Evolutionary conservation across 2,113 vertebrate species (phyloP).

Genomic region (Sciurus niger): DNA sequence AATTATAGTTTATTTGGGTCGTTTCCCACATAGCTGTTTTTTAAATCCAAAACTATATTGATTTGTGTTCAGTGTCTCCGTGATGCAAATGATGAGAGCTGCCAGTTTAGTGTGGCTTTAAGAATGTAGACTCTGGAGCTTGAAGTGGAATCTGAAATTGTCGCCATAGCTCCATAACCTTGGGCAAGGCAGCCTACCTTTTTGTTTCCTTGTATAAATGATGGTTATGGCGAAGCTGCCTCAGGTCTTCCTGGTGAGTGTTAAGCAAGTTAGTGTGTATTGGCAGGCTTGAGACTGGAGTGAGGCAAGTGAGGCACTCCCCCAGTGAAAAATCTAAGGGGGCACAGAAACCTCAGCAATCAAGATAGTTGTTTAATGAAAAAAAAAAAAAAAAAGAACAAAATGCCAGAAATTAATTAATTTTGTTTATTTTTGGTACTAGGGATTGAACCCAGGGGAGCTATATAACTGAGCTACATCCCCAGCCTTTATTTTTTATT

Average conservation of each 20-base stretch:
- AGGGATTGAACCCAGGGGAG: not conserved
- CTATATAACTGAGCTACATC: too few species aligned
- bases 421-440: not conserved
- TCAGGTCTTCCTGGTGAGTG: not conserved
- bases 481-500: too few species aligned
- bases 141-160: not conserved
- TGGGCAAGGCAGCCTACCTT: not conserved
- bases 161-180: not conserved
- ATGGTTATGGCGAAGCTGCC: not conserved
- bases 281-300: not conserved
- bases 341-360: not conserved
- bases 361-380: not conserved
- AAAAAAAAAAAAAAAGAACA: not conserved
- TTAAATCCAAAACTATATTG: not conserved
- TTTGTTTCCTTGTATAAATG: not conserved
- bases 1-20: conserved; percentile 36
- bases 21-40: not conserved
- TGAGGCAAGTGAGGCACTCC: not conserved
- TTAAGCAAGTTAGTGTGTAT: not conserved
- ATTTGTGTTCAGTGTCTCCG: not conserved
- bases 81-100: not conserved
- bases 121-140: not conserved
- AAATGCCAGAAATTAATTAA: not conserved
- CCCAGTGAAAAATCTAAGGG: not conserved
- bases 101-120: not conserved